Percentiles rank a stretch among this genome's conserved stretches.
phyloP scores from a whole-genome alignment of 1,140 invertebrate genomes.

The Streblospio benedicti region DNA sequence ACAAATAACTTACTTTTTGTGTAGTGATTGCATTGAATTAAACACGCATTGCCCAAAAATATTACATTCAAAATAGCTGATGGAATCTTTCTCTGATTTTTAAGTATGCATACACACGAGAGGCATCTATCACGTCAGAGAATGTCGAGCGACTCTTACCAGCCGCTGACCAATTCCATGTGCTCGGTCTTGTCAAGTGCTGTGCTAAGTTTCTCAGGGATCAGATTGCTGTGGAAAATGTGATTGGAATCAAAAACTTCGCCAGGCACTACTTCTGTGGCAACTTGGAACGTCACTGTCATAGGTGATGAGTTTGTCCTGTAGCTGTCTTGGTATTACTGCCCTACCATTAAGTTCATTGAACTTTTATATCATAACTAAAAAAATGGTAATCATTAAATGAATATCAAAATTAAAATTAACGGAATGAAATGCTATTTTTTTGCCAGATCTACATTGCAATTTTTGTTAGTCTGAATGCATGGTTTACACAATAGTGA shows the following conservation, averaged over 20 bases:
- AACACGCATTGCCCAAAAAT: too few relatives aligned
- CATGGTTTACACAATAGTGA: too few relatives aligned
- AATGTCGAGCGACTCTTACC: conserved; percentile 68
- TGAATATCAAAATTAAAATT: too few relatives aligned
- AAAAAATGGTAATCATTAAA: too few relatives aligned
- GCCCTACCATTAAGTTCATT: too few relatives aligned
- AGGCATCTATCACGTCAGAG: conserved; percentile 60
- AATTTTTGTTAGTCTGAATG: too few relatives aligned
- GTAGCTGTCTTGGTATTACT: neutral
- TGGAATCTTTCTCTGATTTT: conserved; percentile 64
- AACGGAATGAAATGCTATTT: too few relatives aligned
- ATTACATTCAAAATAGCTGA: too few relatives aligned
- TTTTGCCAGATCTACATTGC: too few relatives aligned
- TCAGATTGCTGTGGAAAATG: conserved; percentile 62
- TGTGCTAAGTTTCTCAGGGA: conserved; percentile 65
- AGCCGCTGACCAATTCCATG: conserved; percentile 61
- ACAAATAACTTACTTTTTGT: too few relatives aligned
- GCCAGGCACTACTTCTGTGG: conserved; percentile 65
- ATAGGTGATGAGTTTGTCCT: conserved; percentile 29
- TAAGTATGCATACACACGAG: conserved; percentile 71
- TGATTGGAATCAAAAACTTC: conserved; percentile 71
- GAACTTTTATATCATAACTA: too few relatives aligned
- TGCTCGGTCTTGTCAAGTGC: conserved; percentile 64
- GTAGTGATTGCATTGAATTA: too few relatives aligned
- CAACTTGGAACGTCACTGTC: conserved; percentile 58